Conservation (phyloP, 2,888 invertebrate species). For the Amblyjoppa fuscipennis region DNA sequence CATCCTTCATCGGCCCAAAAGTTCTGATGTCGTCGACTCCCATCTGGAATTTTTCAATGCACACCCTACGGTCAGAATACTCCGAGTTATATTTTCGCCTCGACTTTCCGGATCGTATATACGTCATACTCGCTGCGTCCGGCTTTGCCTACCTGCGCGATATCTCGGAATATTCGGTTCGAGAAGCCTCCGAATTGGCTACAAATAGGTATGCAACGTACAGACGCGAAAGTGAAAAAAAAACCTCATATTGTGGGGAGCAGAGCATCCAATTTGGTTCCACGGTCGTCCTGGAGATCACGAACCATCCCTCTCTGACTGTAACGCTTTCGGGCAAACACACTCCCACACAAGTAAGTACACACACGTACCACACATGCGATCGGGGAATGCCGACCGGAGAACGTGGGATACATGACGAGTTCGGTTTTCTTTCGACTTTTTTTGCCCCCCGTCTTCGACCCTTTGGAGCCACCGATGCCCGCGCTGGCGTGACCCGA, state of each 20-base stretch:
- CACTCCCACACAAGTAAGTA: slow-evolving; percentile 19
- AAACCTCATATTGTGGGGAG: slow-evolving; percentile 50
- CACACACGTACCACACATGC: slow-evolving; percentile 10
- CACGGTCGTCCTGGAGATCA: slow-evolving; percentile 60
- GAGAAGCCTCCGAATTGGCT: slow-evolving; percentile 49
- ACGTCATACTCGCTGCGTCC: slow-evolving; percentile 8
- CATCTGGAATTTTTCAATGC: background rate
- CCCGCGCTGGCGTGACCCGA: slow-evolving; percentile 32
- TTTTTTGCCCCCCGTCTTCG: slow-evolving; percentile 1
- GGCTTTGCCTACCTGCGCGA: slow-evolving; percentile 17
- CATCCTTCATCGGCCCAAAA: background rate
- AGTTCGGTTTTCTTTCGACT: slow-evolving; percentile 27
- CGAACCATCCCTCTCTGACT: slow-evolving; percentile 19
- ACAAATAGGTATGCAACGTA: slow-evolving; percentile 39
- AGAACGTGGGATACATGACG: slow-evolving; percentile 46
- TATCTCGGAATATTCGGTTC: slow-evolving; percentile 38
- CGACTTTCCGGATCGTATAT: background rate
- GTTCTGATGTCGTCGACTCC: background rate
- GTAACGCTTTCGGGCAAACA: slow-evolving; percentile 19
- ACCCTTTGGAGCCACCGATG: slow-evolving; percentile 15
- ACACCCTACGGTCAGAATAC: background rate
- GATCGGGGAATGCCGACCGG: slow-evolving; percentile 42
- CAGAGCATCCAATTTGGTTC: slow-evolving; percentile 69
- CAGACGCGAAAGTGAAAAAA: slow-evolving; percentile 6
- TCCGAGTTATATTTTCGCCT: background rate